These are phyloP conservation scores for Aphaenogaster rudis DNA, from an alignment of 1,140 invertebrate species.

Conservation along the genomic window DNA sequence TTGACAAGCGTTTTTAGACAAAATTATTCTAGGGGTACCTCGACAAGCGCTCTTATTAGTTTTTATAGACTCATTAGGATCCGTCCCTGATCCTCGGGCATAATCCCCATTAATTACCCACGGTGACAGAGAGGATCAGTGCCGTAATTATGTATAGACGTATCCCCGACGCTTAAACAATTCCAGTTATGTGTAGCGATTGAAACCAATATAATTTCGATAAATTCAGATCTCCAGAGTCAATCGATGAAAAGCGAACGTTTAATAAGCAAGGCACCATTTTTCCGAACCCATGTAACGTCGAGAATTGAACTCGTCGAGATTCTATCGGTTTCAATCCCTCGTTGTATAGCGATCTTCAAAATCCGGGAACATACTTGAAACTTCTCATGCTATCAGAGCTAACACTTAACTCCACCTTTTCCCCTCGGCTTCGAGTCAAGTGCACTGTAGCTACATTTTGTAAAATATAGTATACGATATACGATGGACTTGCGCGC, in stretches of 20 bases:
- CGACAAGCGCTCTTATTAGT: slow-evolving; percentile 27
- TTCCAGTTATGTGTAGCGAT: slow-evolving; percentile 39
- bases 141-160: slow-evolving; percentile 31
- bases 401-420: slow-evolving; percentile 44
- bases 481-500: slow-evolving; percentile 57
- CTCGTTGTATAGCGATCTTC: slow-evolving; percentile 39
- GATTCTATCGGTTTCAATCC: slow-evolving; percentile 17
- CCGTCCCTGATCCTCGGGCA: slow-evolving; percentile 22
- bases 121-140: slow-evolving; percentile 29
- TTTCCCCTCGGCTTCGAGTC: slow-evolving; percentile 58
- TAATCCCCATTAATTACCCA: slow-evolving; percentile 25
- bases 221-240: neutral
- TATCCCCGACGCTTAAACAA: slow-evolving; percentile 17
- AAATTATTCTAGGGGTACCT: neutral
- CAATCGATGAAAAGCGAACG: neutral
- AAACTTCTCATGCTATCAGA: slow-evolving; percentile 28
- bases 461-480: slow-evolving; percentile 61
- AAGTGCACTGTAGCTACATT: slow-evolving; percentile 51
- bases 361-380: slow-evolving; percentile 32
- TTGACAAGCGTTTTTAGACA: neutral
- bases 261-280: neutral
- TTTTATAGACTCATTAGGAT: slow-evolving; percentile 25
- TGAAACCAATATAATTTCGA: slow-evolving; percentile 46
- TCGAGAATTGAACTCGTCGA: slow-evolving; percentile 13
- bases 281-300: neutral